Percentiles rank a stretch among this genome's conserved stretches.
Evolutionary conservation across 2,888 invertebrate genomes (phyloP).

Genomic region (Drosophila algonquin): DNA sequence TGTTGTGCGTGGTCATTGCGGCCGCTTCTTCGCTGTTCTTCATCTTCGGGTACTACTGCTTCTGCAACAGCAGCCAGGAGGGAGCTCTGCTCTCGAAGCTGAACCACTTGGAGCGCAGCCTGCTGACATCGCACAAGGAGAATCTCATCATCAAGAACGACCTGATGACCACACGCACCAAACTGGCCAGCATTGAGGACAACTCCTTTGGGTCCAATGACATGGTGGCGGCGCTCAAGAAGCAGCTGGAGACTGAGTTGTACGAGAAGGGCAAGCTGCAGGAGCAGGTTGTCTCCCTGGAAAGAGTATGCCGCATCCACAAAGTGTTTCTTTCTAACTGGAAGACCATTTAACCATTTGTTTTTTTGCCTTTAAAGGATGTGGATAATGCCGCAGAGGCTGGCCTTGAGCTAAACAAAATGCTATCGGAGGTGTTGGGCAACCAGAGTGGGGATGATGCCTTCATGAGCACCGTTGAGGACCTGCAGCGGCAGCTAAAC

Average conservation of each 20-base stretch:
- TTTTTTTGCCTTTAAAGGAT: slow-evolving; percentile 83
- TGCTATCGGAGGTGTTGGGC: slow-evolving; percentile 87
- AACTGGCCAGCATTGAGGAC: slow-evolving; percentile 88
- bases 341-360: not conserved
- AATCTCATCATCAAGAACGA: slow-evolving; percentile 88
- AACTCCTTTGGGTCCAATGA: slow-evolving; percentile 90
- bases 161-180: slow-evolving; percentile 86
- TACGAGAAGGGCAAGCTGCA: slow-evolving; percentile 85
- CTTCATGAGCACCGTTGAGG: slow-evolving; percentile 87
- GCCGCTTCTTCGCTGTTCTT: slow-evolving; percentile 90
- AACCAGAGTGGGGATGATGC: slow-evolving; percentile 88
- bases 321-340: too few species aligned
- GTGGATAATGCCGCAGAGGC: slow-evolving; percentile 92
- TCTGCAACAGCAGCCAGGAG: slow-evolving; percentile 90
- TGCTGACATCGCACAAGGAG: slow-evolving; percentile 87
- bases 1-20: slow-evolving; percentile 88
- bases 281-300: slow-evolving; percentile 88
- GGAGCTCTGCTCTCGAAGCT: slow-evolving; percentile 88
- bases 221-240: slow-evolving; percentile 88
- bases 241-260: slow-evolving; percentile 86
- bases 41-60: slow-evolving; percentile 90
- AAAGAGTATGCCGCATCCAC: slow-evolving; percentile 85
- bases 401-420: slow-evolving; percentile 89
- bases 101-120: slow-evolving; percentile 87
- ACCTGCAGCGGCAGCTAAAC: slow-evolving; percentile 87